phyloP scores from a whole-genome alignment of 2,888 invertebrate species.

The Automeris io region DNA sequence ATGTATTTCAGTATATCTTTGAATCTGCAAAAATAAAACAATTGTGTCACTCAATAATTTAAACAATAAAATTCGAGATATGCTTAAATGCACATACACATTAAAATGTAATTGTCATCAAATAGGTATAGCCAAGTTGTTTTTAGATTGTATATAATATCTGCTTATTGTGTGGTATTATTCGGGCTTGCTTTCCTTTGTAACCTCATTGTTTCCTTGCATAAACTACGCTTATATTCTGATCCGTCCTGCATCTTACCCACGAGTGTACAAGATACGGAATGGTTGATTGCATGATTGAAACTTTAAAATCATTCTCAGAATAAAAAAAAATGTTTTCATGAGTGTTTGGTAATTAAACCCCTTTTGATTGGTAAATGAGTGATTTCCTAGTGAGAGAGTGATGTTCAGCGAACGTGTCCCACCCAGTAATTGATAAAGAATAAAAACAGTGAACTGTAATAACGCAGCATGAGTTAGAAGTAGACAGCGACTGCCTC shows the following conservation, averaged over 20 bases:
- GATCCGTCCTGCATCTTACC: conserved; percentile 47
- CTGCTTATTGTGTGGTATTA: conserved; percentile 38
- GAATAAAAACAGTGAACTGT: too few species aligned
- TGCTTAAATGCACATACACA: conserved; percentile 12
- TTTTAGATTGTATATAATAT: conserved; percentile 13
- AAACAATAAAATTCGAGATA: conserved; percentile 21
- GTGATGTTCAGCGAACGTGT: conserved; percentile 71
- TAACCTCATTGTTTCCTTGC: conserved; percentile 26
- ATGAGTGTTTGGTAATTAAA: too few species aligned
- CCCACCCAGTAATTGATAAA: conserved; percentile 35
- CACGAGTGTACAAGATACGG: conserved; percentile 29
- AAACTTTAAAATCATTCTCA: too few species aligned
- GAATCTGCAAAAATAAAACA: conserved; percentile 16
- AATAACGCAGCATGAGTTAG: conserved; percentile 53
- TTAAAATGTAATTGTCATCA: conserved; percentile 11
- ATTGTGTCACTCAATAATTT: neutral
- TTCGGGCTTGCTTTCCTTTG: conserved; percentile 60
- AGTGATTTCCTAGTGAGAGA: conserved; percentile 51
- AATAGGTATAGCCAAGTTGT: conserved; percentile 66
- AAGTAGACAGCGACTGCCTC: conserved; percentile 40
- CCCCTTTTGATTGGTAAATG: conserved; percentile 61
- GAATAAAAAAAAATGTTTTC: too few species aligned
- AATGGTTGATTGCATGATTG: conserved; percentile 23
- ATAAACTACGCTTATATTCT: conserved; percentile 30
- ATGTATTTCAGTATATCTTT: conserved; percentile 28